phyloP scores from a whole-genome alignment of 1,140 invertebrate species.

The Camponotus floridanus region DNA sequence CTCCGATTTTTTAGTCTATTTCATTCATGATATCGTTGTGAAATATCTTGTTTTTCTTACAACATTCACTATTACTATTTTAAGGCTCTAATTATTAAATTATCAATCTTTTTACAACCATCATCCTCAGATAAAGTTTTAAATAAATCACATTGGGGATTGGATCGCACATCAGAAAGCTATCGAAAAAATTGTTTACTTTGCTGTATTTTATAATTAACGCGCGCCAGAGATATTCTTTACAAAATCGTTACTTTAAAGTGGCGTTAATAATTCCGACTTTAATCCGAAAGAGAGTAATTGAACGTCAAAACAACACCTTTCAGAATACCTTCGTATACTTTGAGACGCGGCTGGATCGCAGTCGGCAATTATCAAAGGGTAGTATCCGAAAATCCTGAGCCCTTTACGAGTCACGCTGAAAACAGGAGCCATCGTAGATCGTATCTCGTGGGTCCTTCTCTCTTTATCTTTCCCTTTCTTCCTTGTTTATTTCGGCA shows the following conservation, averaged over 20 bases:
- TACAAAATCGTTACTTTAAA: not conserved
- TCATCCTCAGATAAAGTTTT: not conserved
- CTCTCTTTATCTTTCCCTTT: conserved; percentile 68
- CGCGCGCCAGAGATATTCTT: not conserved
- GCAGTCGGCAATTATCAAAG: conserved; percentile 82
- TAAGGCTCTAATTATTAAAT: not conserved
- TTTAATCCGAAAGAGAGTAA: conserved; percentile 48
- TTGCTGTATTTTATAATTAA: conserved; percentile 2
- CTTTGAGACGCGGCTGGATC: conserved; percentile 40
- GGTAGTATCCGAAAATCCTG: conserved; percentile 37
- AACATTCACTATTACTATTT: not conserved
- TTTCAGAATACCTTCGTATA: conserved; percentile 19
- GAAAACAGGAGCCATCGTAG: conserved; percentile 82
- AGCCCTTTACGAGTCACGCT: conserved; percentile 80
- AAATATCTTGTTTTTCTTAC: not conserved
- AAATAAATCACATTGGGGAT: not conserved
- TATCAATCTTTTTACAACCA: not conserved
- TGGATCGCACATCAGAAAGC: not conserved
- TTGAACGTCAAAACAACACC: conserved; percentile 77
- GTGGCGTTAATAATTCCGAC: not conserved
- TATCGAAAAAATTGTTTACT: not conserved
- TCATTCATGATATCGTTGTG: not conserved
- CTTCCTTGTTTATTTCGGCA: conserved; percentile 59
- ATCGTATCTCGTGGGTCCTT: conserved; percentile 76
- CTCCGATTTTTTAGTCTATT: not conserved